A percentile compares a stretch with the other conserved stretches of the same genome.
Evolutionary conservation across 2,113 vertebrate genomes (phyloP).

Genomic region (Aldabrachelys gigantea): DNA sequence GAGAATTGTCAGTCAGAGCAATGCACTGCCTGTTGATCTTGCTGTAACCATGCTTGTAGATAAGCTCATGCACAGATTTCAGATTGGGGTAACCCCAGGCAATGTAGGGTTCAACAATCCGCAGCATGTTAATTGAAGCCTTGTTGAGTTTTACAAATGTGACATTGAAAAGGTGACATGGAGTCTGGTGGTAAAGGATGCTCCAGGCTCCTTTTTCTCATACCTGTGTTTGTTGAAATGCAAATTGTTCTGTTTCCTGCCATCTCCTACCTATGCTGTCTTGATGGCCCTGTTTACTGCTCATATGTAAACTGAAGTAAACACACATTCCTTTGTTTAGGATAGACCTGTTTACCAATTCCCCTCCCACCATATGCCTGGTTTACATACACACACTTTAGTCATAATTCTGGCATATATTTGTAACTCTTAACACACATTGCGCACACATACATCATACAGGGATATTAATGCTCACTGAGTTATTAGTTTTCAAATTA

Average conservation of each 20-base stretch:
- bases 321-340: background rate
- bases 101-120: too few species aligned
- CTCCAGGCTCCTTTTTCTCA: background rate
- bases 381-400: background rate
- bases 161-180: background rate
- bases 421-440: background rate
- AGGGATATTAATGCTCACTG: background rate
- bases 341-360: background rate
- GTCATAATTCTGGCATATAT: background rate
- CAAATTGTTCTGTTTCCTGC: background rate
- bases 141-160: too few species aligned
- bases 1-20: too few species aligned
- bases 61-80: too few species aligned
- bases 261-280: background rate
- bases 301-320: background rate
- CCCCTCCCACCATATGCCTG: background rate
- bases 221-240: background rate
- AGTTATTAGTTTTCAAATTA: background rate
- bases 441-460: background rate
- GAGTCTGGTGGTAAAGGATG: background rate
- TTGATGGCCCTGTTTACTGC: background rate
- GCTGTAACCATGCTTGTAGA: too few species aligned
- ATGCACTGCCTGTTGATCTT: too few species aligned
- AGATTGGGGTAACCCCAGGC: too few species aligned
- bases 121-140: too few species aligned